A percentile compares a stretch with the other conserved stretches of the same genome.
Conservation (phyloP, 2,113 vertebrate genomes). For the Hippolais icterina region DNA sequence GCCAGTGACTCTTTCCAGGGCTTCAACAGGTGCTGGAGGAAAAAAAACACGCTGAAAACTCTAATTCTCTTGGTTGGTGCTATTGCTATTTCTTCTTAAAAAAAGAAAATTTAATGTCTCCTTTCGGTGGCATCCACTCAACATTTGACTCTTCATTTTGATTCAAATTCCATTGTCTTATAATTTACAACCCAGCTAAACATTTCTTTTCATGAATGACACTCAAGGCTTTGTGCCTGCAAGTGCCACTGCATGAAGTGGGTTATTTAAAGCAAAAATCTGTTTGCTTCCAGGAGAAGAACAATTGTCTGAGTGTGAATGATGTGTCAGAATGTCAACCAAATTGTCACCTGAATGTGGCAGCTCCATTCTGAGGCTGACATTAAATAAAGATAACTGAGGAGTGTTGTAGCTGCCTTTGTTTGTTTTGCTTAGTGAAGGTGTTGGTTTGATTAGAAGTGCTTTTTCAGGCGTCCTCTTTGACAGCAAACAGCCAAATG, state of each 20-base stretch:
- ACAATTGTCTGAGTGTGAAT: constrained; percentile 9
- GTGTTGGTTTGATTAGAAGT: background rate
- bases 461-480: background rate
- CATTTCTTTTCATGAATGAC: background rate
- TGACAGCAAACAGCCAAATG: background rate
- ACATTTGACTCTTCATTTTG: background rate
- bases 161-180: background rate
- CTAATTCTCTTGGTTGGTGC: background rate
- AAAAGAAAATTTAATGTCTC: background rate
- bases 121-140: background rate
- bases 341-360: background rate
- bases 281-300: background rate
- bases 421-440: background rate
- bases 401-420: background rate
- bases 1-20: background rate
- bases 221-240: background rate
- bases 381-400: background rate
- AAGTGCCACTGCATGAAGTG: background rate
- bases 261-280: constrained; percentile 32
- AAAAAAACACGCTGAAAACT: background rate
- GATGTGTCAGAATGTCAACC: constrained; percentile 19
- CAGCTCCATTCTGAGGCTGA: background rate
- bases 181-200: background rate
- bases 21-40: background rate
- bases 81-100: background rate